A percentile compares a stretch with the other conserved stretches of the same genome.
Evolutionary conservation across 2,113 vertebrate species (phyloP).

Genomic region (Osmerus eperlanus): DNA sequence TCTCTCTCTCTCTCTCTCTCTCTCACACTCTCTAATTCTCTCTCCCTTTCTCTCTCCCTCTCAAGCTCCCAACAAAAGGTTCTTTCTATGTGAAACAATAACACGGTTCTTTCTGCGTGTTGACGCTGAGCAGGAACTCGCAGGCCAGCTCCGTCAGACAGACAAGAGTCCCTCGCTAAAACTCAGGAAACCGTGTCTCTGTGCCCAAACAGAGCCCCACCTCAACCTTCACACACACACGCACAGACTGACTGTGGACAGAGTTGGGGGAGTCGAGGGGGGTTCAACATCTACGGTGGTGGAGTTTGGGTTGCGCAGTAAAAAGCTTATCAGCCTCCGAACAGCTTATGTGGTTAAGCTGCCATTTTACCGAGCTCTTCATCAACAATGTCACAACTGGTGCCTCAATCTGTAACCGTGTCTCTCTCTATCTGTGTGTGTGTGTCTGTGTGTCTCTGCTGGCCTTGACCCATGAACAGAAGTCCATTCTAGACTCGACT

Average conservation of each 20-base stretch:
- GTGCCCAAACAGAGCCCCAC: too few species aligned
- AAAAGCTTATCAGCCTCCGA: slow-evolving; percentile 60
- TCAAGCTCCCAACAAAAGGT: neutral
- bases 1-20: too few species aligned
- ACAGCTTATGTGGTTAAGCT: slow-evolving; percentile 67
- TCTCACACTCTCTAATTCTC: too few species aligned
- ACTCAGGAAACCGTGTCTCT: too few species aligned
- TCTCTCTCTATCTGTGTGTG: slow-evolving; percentile 7
- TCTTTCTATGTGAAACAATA: neutral
- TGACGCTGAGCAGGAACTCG: too few species aligned
- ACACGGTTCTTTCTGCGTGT: too few species aligned
- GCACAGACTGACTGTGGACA: too few species aligned
- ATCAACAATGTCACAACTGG: slow-evolving; percentile 54
- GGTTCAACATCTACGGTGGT: slow-evolving; percentile 46
- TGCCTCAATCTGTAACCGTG: slow-evolving; percentile 12
- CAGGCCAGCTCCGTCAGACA: too few species aligned
- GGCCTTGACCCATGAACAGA: neutral
- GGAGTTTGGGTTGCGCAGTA: slow-evolving; percentile 36
- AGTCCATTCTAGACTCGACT: too few species aligned
- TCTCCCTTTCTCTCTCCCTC: neutral
- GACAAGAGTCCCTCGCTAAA: too few species aligned
- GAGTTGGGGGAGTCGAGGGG: slow-evolving; percentile 11
- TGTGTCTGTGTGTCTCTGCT: slow-evolving; percentile 25
- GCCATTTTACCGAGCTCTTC: slow-evolving; percentile 55
- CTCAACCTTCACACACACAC: too few species aligned